Evolutionary conservation across 2,113 vertebrate species (phyloP), one percentile per base, ranked within the genome.

Genomic region (Aegotheles bennettii): DNA sequence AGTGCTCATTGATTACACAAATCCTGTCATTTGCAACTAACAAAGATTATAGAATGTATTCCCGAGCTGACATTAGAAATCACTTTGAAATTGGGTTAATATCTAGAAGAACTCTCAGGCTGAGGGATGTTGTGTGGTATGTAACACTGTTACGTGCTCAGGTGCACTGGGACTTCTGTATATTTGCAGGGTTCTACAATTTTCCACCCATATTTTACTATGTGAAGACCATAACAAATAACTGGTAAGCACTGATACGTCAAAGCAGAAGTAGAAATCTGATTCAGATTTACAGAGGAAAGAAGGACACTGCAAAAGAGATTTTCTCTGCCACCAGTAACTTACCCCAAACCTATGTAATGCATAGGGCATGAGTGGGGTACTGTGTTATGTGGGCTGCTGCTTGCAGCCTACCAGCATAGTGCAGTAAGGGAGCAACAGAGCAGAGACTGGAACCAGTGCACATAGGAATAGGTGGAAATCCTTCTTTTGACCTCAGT

Each of bases 1-100:
- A 87, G 83, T 7, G 94, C 94, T 97, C 92, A 95, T 67, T 95
- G 96, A 96, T 96, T 97, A 81, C 85, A 95, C 84, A 95, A 91
- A 96, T 92, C 94, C 68, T 93, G 93, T 57, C 94, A 79, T 94
- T 97, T 89, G 90, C 79, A 91, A 81, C 84, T 88, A 92, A 86
- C 95, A 89, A 87, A 96, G 91, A 90, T 73, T 60, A 90, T 26
- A 87, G 91, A 94, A 89, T 53, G 31, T 50, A 67, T 93, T 97
- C 94, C 88, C 56, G 60, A 87, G 71, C 57, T 94, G 95, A 95
- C 95, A 95, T 89, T 94, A 87, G 93, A 94, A 95, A 95, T 93
- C 13, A 48, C 93, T 94, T 93, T 91, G 89, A 95, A 95, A 97
- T 87, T 60, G 97, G 78, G 70, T 95, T 93, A 57, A 69, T 82